Conservation (phyloP, 2,888 invertebrate genomes). For the Melikaiella ostensackeni region DNA sequence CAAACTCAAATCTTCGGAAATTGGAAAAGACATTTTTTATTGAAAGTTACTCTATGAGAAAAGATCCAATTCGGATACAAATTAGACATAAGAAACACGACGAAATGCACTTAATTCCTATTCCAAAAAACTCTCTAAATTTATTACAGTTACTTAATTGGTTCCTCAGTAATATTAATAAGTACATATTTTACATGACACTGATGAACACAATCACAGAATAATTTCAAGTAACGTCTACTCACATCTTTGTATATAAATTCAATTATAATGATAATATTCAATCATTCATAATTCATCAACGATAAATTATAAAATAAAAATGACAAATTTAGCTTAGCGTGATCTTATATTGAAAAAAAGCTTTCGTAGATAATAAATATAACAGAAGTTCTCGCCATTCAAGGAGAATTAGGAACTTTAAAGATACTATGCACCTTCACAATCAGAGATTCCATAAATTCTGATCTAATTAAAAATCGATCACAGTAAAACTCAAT, state of each 20-base stretch:
- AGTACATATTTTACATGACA: slow-evolving; percentile 10
- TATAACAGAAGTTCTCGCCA: not conserved
- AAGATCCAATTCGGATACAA: not conserved
- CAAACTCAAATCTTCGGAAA: not conserved
- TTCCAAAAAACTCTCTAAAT: not conserved
- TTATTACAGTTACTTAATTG: not conserved
- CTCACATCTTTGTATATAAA: not conserved
- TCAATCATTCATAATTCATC: not conserved
- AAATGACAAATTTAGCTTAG: not conserved
- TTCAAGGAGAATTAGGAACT: slow-evolving; percentile 2
- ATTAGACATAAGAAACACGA: not conserved
- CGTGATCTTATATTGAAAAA: not conserved
- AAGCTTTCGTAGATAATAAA: slow-evolving; percentile 1
- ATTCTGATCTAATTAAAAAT: slow-evolving; percentile 61
- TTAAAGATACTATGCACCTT: not conserved
- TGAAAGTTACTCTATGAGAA: not conserved
- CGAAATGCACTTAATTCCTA: not conserved
- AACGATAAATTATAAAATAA: not conserved
- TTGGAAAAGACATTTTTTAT: slow-evolving; percentile 4
- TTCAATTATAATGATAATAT: not conserved
- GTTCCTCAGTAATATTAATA: not conserved
- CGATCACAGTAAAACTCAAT: not conserved
- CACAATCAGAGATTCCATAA: not conserved
- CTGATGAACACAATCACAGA: slow-evolving; percentile 5
- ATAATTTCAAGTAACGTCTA: not conserved